A percentile compares a stretch with the other conserved stretches of the same genome.
Conservation (phyloP, 2,113 vertebrate species). For the Reinhardtius hippoglossoides region DNA sequence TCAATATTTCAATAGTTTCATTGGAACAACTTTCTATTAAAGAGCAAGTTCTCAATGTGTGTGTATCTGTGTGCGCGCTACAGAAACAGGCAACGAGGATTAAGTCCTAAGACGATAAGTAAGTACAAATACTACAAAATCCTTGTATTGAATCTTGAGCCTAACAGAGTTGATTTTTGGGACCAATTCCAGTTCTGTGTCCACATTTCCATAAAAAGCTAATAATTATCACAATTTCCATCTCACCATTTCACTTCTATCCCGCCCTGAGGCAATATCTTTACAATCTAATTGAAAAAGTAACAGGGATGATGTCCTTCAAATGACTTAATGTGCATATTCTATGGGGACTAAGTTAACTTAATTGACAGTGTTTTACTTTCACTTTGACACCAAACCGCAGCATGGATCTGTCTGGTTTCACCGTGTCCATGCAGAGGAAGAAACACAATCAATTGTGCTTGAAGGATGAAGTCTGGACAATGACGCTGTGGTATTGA, state of each 20-base stretch:
- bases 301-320: neutral
- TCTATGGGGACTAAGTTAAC: neutral
- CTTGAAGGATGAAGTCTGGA: constrained; percentile 64
- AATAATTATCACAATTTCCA: neutral
- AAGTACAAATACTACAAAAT: neutral
- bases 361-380: constrained; percentile 28
- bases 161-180: neutral
- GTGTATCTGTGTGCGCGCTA: neutral
- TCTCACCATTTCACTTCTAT: neutral
- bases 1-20: too few relatives aligned
- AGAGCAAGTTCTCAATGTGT: neutral
- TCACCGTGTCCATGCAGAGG: constrained; percentile 11
- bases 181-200: neutral
- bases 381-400: constrained; percentile 21
- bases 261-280: neutral
- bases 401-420: constrained; percentile 47
- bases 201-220: neutral
- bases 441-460: constrained; percentile 63
- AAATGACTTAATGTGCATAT: constrained; percentile 17
- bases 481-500: constrained; percentile 59
- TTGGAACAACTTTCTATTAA: too few relatives aligned
- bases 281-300: neutral
- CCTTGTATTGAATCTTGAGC: neutral
- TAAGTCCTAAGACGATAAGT: neutral
- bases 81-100: too few relatives aligned